These are phyloP conservation scores for Platysternon megacephalum DNA, from an alignment of 2,113 vertebrate species.

Conservation along the genomic window DNA sequence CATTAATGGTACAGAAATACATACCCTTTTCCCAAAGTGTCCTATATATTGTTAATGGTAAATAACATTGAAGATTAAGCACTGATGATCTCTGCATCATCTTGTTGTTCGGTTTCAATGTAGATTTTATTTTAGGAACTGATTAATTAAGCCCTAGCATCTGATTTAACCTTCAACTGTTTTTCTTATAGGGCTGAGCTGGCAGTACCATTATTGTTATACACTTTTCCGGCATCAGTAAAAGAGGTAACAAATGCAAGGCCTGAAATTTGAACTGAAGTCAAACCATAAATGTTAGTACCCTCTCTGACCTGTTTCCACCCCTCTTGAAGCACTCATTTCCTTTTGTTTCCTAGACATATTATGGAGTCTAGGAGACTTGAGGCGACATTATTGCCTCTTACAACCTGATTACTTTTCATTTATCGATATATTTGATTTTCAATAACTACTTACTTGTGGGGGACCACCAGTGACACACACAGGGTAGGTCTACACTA, in stretches of 20 bases:
- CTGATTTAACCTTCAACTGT: conserved; percentile 11
- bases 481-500: neutral
- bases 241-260: neutral
- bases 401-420: neutral
- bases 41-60: neutral
- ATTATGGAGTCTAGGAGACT: neutral
- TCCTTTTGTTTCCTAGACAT: neutral
- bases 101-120: neutral
- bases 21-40: neutral
- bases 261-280: neutral
- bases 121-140: neutral
- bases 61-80: neutral
- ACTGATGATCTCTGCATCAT: neutral
- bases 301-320: conserved; percentile 1
- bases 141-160: conserved; percentile 24
- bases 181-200: neutral
- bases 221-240: accelerated
- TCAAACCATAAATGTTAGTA: neutral
- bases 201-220: neutral
- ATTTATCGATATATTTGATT: neutral
- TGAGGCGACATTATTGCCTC: neutral
- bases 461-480: neutral
- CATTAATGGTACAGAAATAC: neutral
- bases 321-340: neutral
- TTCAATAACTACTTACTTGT: neutral